Evolutionary conservation across 2,113 vertebrate species (phyloP), one percentile per base, ranked within the genome.

Genomic region (Microtus oregoni): DNA sequence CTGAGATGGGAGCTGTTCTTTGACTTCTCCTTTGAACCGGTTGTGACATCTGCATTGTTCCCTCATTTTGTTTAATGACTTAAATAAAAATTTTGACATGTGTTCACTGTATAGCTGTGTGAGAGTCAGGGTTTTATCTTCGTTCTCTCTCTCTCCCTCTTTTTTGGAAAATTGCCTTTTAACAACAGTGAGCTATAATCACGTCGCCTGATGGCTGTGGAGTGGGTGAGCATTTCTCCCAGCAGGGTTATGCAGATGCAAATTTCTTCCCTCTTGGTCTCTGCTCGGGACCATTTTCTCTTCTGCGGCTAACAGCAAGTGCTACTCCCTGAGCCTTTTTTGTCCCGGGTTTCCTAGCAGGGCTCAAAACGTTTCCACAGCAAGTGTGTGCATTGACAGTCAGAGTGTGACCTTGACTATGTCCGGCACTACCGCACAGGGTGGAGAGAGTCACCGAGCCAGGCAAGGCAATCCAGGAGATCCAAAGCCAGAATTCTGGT

Each of bases 161-260:
- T n/a, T n/a, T 73, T 11, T 19, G n/a, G 65, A 58, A 95, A 85
- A 89, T 41, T 58, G 79, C 87, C 82, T 93, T 94, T 63, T 82
- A 94, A 89, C 89, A 96, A 70, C n/a, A 89, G 52, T 89, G 89
- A 96, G 52, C 86, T 95, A n/a, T 82, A 94, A 95, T 96, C 89
- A 81, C 70, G 72, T 68, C 77, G n/a, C 76, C 95, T 61, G 24
- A 86, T 68, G 44, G 86, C 79, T 94, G 81, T 8, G 6, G 67
- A 26, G 32, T 58, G 70, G 61, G 38, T 87, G 73, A 86, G 58
- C 79, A 88, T 79, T 95, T 90, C 58, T 79, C 35, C 65, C 8
- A 38, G 8, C 41, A 58, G 72, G 58, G 10, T 91, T 95, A 70
- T 3, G 7, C 28, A 41, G 85, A 85, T 86, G 91, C 44, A 89